Evolutionary conservation across 2,797 vertebrate species (phyloP).

Genomic region (Sebastes trivittatus): DNA sequence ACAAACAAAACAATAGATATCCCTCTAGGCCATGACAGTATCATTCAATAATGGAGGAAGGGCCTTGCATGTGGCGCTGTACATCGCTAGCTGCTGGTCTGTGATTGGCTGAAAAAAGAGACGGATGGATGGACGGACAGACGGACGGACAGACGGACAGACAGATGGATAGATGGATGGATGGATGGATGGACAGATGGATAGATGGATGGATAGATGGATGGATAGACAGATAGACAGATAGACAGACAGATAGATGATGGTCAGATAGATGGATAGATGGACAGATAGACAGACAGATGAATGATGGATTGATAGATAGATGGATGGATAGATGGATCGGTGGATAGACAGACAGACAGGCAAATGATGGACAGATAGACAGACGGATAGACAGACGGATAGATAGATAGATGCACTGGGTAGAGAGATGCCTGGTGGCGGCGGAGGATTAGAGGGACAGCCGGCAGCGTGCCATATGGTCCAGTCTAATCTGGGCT

Average conservation of each 20-base stretch:
- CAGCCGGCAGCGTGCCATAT: constrained; percentile 81
- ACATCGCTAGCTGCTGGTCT: background rate
- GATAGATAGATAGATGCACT: no score
- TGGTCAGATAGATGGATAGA: background rate
- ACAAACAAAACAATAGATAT: background rate
- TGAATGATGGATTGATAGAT: background rate
- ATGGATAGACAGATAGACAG: background rate
- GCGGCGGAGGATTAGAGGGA: constrained; percentile 74
- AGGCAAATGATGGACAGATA: no score
- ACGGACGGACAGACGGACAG: background rate
- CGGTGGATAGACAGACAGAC: no score
- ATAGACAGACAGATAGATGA: background rate
- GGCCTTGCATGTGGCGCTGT: background rate
- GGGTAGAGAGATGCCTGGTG: constrained; percentile 42
- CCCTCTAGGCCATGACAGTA: background rate
- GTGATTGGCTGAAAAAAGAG: background rate
- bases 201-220: no score
- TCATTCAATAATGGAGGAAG: background rate
- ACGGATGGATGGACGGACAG: background rate
- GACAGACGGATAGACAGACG: no score
- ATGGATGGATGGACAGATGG: no score
- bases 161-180: background rate
- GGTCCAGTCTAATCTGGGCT: constrained; percentile 80
- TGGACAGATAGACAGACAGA: background rate
- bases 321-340: background rate